Percentiles rank a stretch among this genome's conserved stretches.
These are phyloP conservation scores for Epizoanthus ramosus DNA, from an alignment of 92 coral and sea anemone species.

Conservation along the genomic window DNA sequence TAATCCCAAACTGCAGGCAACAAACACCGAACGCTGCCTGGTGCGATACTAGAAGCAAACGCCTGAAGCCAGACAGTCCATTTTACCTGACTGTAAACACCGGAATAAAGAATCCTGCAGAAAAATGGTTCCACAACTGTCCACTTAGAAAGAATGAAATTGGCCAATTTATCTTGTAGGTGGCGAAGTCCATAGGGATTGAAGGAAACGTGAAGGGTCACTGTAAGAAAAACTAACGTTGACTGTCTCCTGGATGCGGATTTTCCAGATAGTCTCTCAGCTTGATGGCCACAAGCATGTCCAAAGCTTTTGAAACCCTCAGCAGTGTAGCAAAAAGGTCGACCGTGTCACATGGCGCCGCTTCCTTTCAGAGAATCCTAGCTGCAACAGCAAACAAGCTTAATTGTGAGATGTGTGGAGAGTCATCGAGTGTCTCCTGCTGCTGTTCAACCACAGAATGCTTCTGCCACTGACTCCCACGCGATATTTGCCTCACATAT, in stretches of 20 bases:
- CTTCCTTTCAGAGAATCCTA: background rate
- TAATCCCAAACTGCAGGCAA: slow-evolving; percentile 40
- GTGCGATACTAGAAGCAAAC: slow-evolving; percentile 33
- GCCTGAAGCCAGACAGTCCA: slow-evolving; percentile 14
- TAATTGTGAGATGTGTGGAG: background rate
- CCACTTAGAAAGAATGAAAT: background rate
- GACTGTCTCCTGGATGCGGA: background rate
- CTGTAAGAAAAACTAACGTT: no score
- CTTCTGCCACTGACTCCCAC: slow-evolving; percentile 1
- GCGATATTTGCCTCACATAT: background rate
- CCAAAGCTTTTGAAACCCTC: background rate
- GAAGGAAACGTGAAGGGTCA: no score
- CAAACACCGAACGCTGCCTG: slow-evolving; percentile 31
- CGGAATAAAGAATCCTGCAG: background rate
- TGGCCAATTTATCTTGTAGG: no score
- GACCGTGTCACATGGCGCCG: no score
- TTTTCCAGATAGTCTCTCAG: slow-evolving; percentile 4
- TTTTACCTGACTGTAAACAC: background rate
- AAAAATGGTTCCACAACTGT: slow-evolving; percentile 3
- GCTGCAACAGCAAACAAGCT: background rate
- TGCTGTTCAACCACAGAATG: background rate
- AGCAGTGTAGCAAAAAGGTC: background rate
- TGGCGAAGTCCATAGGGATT: no score
- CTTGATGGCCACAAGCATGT: slow-evolving; percentile 7
- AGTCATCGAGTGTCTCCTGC: slow-evolving; percentile 13